phyloP scores from a whole-genome alignment of 2,888 invertebrate species.

The Drosophila affinis region DNA sequence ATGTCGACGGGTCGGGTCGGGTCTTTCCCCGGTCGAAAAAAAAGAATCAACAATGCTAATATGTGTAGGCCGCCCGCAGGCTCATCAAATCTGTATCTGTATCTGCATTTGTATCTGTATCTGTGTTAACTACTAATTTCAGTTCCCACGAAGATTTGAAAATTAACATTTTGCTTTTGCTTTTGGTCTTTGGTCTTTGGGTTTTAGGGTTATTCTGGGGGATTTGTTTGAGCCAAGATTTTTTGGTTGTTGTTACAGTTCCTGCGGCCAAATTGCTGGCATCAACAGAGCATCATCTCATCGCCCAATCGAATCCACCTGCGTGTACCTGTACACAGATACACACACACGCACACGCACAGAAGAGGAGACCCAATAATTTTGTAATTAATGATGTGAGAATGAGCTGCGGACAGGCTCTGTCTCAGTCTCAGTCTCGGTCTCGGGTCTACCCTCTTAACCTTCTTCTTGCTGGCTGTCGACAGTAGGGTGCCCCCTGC shows the following conservation, averaged over 20 bases:
- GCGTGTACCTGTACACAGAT: conserved; percentile 22
- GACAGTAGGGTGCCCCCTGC: conserved; percentile 62
- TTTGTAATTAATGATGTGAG: conserved; percentile 81
- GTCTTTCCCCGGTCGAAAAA: conserved; percentile 21
- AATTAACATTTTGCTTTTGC: conserved; percentile 72
- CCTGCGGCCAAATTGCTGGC: conserved; percentile 61
- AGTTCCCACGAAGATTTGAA: conserved; percentile 80
- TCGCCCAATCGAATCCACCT: conserved; percentile 48
- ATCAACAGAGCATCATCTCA: conserved; percentile 2
- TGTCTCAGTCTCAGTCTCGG: conserved; percentile 7
- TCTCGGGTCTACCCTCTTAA: conserved; percentile 47
- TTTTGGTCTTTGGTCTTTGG: conserved; percentile 10
- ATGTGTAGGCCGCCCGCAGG: conserved; percentile 67
- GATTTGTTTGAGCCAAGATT: conserved; percentile 47
- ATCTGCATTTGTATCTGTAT: conserved; percentile 26
- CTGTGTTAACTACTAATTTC: conserved; percentile 68
- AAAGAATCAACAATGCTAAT: conserved; percentile 71
- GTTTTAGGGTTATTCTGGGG: conserved; percentile 16
- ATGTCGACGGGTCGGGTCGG: not conserved
- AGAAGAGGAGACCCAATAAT: conserved; percentile 58
- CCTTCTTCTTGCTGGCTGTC: conserved; percentile 46
- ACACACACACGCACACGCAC: not conserved
- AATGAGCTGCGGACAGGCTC: conserved; percentile 69
- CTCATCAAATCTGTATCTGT: conserved; percentile 12
- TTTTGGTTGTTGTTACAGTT: conserved; percentile 67